Evolutionary conservation across 2,113 vertebrate genomes (phyloP), one percentile per base, ranked within the genome.

Genomic region (Corapipo altera): DNA sequence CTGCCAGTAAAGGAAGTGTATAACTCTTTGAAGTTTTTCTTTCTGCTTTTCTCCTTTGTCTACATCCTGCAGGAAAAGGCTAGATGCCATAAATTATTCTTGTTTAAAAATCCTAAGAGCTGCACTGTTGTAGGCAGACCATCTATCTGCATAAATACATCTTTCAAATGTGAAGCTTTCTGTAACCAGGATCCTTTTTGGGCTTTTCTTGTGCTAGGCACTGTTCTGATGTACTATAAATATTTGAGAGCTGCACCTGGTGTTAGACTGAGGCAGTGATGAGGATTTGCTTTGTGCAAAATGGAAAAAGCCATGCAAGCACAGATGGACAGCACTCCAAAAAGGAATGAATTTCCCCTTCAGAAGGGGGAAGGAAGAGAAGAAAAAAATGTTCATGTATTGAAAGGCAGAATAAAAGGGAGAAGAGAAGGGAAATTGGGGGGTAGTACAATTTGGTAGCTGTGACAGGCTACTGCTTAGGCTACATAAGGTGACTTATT

Each of bases 21-120:
- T 81, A 93, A 81, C 79, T 89, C 88, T 93, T 90, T 96, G 85
- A 96, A 96, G 88, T 81, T 91, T 84, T 93, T 85, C 67, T 86
- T 91, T 84, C 65, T 89, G 20, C 24, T 74, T 83, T 58, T 70
- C 77, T 88, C 35, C 65, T 87, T 96, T 93, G 92, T 84, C 54
- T 89, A 59, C 65, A 62, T 93, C 54, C 58, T 84, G 65, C 46
- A 93, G 52, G 52, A 94, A 55, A 88, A 91, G 33, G 9, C 88
- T 83, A 55, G 54, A 57, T 75, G 76, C 54, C 81, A 95, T 80
- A 92, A 81, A 70, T 70, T 62, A 58, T 73, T 84, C 44, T 72
- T 69, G 19, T 35, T 89, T 61, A 71, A 89, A 93, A 88, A 57
- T 52, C n/a, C 51, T 37, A 62, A 74, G 49, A 55, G 35, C 85